Base-by-base conservation (phyloP, 2,797 vertebrate species). In the Heterohyrax brucei region DNA sequence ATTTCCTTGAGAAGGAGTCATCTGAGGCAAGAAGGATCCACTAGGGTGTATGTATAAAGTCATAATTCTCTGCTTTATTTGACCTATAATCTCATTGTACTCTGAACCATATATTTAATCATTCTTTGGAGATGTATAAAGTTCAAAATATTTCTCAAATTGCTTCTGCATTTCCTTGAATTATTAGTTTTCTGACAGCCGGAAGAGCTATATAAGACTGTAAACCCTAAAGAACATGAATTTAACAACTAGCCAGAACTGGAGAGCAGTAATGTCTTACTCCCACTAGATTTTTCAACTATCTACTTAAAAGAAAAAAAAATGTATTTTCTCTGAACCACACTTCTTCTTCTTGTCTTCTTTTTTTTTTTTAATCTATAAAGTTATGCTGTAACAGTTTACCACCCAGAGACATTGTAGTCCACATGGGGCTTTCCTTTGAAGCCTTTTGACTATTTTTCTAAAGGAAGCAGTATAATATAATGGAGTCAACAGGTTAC, bases 191-290 rank as follows among this genome's bases (percentile, higher is more conserved):
- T 84, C 53, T 77, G 48, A 79, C 24, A 92, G 22, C 4, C n/a
- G 30, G 21, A 87, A 96, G 73, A 68, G 7, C 9, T 50, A 10
- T 56, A 3, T 50, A 85, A 85, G 75, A 73, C 46, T 85, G 68
- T 81, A 88, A 92, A 79, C 76, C 93, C 6, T 78, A 39, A 91
- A 91, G 80, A 86, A 91, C 21, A 86, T n/a, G 46, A 95, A 93
- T 93, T 89, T 91, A 91, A 86, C 46, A 87, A 59, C 62, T 59
- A 91, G 59, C 18, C 72, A 93, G 84, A 87, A 82, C 64, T 89
- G 73, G 44, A 93, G 19, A 78, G 24, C 62, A 87, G 19, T 78
- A 77, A 87, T 66, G 28, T 4, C 39, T 14, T 14, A 53, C 77
- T 81, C 8, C 13, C 21, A 87, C 18, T 24, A 72, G 62, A 66